phyloP scores from a whole-genome alignment of 2,888 invertebrate species.

The Pocota personata region DNA sequence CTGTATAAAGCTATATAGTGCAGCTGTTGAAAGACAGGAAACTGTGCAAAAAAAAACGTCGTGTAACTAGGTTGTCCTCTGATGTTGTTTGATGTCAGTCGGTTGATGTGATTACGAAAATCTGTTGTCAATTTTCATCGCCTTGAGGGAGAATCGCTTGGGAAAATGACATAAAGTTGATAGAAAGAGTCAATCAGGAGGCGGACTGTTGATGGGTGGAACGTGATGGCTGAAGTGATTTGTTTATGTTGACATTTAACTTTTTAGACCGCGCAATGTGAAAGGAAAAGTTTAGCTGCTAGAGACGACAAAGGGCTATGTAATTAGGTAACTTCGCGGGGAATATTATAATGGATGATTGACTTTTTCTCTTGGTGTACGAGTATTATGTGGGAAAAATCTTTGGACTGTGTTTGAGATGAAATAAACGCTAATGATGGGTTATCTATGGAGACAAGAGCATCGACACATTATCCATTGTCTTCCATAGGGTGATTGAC shows the following conservation, averaged over 20 bases:
- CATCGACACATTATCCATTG: no score
- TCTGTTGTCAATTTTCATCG: slow-evolving; percentile 61
- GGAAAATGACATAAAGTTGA: slow-evolving; percentile 64
- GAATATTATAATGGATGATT: background rate
- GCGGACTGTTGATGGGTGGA: slow-evolving; percentile 54
- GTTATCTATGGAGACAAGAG: no score
- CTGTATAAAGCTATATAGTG: background rate
- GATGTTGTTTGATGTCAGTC: slow-evolving; percentile 39
- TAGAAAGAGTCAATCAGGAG: slow-evolving; percentile 64
- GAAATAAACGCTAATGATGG: no score
- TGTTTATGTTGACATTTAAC: slow-evolving; percentile 66
- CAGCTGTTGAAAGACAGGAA: slow-evolving; percentile 69
- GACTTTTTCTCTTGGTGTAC: background rate
- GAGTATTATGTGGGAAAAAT: background rate
- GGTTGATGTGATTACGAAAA: slow-evolving; percentile 67
- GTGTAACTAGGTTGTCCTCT: slow-evolving; percentile 56
- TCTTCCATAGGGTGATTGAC: no score
- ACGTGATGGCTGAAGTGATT: slow-evolving; percentile 63
- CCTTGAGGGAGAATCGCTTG: slow-evolving; percentile 42
- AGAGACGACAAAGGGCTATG: background rate
- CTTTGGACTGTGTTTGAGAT: no score
- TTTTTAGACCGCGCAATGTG: slow-evolving; percentile 31
- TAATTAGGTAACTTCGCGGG: background rate
- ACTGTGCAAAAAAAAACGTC: slow-evolving; percentile 34
- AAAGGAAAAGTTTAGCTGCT: slow-evolving; percentile 28